Conservation (phyloP, 2,113 vertebrate genomes). For the Opisthocomus hoazin region DNA sequence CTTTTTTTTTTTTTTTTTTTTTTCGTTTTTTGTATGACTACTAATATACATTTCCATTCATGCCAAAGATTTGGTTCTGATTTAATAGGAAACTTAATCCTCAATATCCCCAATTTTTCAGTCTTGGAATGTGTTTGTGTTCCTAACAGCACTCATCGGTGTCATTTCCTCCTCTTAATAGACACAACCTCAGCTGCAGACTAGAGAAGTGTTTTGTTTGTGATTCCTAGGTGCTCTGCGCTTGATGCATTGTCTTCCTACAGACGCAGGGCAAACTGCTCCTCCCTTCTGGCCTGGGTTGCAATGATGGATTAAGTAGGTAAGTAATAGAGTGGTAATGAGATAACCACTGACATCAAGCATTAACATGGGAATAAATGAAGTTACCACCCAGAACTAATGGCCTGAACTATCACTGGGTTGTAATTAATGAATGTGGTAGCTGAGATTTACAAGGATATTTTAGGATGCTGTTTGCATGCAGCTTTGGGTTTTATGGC, state of each 20-base stretch:
- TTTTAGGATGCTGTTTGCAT: constrained; percentile 62
- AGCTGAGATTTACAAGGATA: constrained; percentile 69
- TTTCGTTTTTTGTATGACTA: background rate
- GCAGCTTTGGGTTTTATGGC: constrained; percentile 58
- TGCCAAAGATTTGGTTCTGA: background rate
- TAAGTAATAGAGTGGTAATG: constrained; percentile 69
- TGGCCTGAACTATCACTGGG: constrained; percentile 50
- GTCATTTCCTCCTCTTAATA: background rate
- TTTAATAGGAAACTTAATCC: background rate
- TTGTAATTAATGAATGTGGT: constrained; percentile 71
- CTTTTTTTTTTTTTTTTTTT: background rate
- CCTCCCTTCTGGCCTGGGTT: background rate
- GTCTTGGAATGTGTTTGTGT: background rate
- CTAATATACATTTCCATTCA: background rate
- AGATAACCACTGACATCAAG: constrained; percentile 69
- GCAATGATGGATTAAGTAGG: constrained; percentile 49
- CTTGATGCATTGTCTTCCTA: background rate
- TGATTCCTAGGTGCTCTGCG: background rate
- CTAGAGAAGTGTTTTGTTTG: constrained; percentile 11
- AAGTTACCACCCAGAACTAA: constrained; percentile 75
- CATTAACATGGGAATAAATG: constrained; percentile 72
- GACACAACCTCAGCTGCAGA: background rate
- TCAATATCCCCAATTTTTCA: background rate
- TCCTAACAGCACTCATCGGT: background rate
- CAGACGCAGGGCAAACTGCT: background rate